Evolutionary conservation across 2,888 invertebrate genomes (phyloP), one percentile per base, ranked within the genome.

Genomic region (Ditylenchus weischeri): DNA sequence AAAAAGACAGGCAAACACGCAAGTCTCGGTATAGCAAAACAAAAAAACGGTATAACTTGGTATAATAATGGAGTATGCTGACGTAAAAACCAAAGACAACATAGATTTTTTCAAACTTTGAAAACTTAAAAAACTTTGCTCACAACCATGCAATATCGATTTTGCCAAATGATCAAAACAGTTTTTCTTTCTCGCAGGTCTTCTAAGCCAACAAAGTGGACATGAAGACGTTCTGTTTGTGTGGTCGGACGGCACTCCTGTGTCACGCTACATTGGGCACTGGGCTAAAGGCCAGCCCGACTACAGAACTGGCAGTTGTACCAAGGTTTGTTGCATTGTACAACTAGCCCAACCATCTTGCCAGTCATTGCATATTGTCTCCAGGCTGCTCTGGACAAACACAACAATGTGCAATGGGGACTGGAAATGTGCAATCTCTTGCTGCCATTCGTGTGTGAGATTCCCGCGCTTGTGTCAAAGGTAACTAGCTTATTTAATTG

Each of bases 401-500:
- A 62, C 73, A 50, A 58, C 72, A 60, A 66, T 36, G 58, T 43
- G 64, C 23, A 91, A 68, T 95, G 95, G 95, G 90, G 91, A 84
- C 86, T 95, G 70, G 91, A 91, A 65, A 92, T 93, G 43, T 95
- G 95, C 84, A 94, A 94, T 86, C 90, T 91, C 65, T 87, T 95
- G 62, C 86, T 93, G 78, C 93, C 93, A 36, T 95, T 95, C 85
- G 90, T 94, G 89, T 95, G 95, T 84, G 89, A 90, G 83, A 88
- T 92, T 36, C 88, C 88, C 74, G 93, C 74, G 93, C 94, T 62
- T 95, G 94, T 84, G 92, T 93, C 64, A 87, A 89, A 83, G 90
- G 80, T 82, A 23, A 38, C 8, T 15, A 43, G 43, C 15, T 43
- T 43, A 6, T 43, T 3, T 43, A 43, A n/a, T 49, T 43, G 6